Evolutionary conservation across 2,797 vertebrate species (phyloP).

Genomic region (Nannoperca obscura): DNA sequence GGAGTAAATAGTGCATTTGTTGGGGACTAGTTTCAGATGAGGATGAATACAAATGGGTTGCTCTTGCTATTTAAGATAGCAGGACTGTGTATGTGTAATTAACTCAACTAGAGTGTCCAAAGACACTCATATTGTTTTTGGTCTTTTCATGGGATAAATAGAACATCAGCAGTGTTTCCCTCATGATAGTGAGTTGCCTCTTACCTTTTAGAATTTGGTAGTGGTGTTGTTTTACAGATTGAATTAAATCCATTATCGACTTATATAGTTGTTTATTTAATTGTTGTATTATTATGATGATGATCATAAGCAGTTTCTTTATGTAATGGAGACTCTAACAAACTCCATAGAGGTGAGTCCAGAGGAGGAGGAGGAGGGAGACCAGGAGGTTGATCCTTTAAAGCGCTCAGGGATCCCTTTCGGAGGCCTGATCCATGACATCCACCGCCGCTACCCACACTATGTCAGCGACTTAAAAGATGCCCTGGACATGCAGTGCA

Average conservation of each 20-base stretch:
- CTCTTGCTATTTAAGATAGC: background rate
- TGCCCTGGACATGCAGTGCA: conserved; percentile 92
- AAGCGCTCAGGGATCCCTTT: conserved; percentile 93
- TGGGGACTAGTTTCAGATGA: background rate
- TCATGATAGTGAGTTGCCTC: background rate
- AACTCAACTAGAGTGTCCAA: no score
- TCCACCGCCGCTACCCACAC: conserved; percentile 93
- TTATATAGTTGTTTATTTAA: background rate
- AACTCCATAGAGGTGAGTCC: conserved; percentile 77
- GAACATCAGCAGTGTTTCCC: background rate
- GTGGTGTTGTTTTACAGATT: background rate
- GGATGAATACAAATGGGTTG: background rate
- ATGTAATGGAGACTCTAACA: conserved; percentile 4
- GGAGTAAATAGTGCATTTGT: background rate
- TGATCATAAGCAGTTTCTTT: background rate
- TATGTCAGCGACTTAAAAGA: conserved; percentile 95
- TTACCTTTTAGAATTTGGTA: background rate
- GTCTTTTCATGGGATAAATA: no score
- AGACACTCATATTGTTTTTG: no score
- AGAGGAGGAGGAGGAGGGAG: conserved; percentile 88
- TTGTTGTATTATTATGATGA: background rate
- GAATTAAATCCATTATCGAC: background rate
- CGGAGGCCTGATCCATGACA: conserved; percentile 94
- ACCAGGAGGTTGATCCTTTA: conserved; percentile 92
- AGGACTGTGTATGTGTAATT: background rate